Evolutionary conservation across 1,140 invertebrate genomes (phyloP), one percentile per base, ranked within the genome.

Genomic region (Pissodes strobi): DNA sequence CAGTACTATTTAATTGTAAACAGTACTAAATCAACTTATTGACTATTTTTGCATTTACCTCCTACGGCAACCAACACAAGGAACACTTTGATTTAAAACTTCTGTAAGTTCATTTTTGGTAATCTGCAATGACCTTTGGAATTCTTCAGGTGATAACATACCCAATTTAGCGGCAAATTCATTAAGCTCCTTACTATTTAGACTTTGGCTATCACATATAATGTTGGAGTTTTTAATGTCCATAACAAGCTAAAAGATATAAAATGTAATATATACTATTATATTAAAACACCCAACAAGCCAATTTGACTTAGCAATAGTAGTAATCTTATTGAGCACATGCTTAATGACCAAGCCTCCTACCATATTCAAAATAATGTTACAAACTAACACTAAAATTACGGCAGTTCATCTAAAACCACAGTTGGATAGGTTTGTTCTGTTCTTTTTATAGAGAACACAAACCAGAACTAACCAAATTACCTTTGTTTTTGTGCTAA

Each of bases 51-150:
- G 15, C 9, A 64, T 64, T 72, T 82, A 93, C 92, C 91, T 94
- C 85, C 90, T 85, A 69, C 93, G 83, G 79, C 93, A 96, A 45
- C 94, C 93, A 75, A 95, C 91, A 84, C 94, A 96, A 52, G 93
- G 92, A 72, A 95, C 92, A 74, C 88, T 88, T 81, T 94, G 91
- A 79, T 91, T 88, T 51, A 96, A 82, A 73, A 94, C 87, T 69
- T 86, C 85, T 71, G 93, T 83, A 58, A 95, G 87, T 79, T 93
- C 89, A 69, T 88, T 86, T 71, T 86, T 88, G n/a, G 87, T 88
- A 34, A 94, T 92, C 82, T 90, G 85, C 67, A 95, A 86, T 12
- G 93, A 91, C 64, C 85, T 80, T 71, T 88, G 87, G 13, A 93
- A 78, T 81, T 96, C 93, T 58, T 88, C 85, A 68, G 86, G 84